Conservation (phyloP, 2,113 vertebrate species). For the Heterocephalus glaber region DNA sequence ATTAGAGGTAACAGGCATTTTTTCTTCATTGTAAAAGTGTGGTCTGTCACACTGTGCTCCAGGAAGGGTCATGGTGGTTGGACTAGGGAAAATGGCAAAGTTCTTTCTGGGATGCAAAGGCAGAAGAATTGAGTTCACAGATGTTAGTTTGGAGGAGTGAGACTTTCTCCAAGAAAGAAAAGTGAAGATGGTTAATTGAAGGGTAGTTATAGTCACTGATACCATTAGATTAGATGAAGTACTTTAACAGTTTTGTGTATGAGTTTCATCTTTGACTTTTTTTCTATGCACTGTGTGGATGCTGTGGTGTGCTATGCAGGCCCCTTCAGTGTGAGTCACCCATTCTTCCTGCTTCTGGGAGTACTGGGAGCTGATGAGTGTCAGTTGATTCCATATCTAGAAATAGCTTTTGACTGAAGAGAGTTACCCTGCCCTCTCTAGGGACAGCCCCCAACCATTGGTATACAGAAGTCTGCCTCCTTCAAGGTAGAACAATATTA, state of each 20-base stretch:
- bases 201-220: not conserved
- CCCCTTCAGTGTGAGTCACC: not conserved
- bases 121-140: not conserved
- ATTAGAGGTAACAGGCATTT: not conserved
- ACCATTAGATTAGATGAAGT: not conserved
- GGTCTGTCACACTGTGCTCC: not conserved
- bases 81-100: not conserved
- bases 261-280: not conserved
- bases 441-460: not conserved
- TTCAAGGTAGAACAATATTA: not conserved
- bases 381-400: not conserved
- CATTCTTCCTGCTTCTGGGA: not conserved
- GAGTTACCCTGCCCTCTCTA: not conserved
- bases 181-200: not conserved
- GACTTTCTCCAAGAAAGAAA: not conserved
- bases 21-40: not conserved
- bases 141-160: not conserved
- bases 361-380: not conserved
- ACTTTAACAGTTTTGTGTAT: accelerated
- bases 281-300: accelerated
- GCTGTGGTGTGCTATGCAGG: not conserved
- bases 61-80: not conserved
- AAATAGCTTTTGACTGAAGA: not conserved
- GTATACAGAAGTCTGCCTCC: not conserved
- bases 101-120: not conserved